Conservation (phyloP, 2,797 vertebrate genomes). For the Parambassis ranga region DNA sequence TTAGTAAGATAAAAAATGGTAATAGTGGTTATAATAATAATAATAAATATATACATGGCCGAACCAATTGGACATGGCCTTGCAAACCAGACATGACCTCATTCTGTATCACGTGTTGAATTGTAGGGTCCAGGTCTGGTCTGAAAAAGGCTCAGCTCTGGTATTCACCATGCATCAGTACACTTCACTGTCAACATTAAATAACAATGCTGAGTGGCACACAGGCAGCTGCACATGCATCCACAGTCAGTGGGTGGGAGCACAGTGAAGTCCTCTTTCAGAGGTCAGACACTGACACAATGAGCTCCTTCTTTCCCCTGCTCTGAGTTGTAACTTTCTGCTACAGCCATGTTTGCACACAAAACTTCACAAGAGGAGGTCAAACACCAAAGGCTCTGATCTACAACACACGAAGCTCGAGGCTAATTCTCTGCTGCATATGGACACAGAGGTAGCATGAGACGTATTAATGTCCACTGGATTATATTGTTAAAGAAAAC, state of each 20-base stretch:
- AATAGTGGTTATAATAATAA: neutral
- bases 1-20: no score
- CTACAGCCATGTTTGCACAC: slow-evolving; percentile 57
- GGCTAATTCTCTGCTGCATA: neutral
- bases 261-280: slow-evolving; percentile 39
- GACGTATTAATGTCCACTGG: neutral
- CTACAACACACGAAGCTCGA: slow-evolving; percentile 29
- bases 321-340: slow-evolving; percentile 44
- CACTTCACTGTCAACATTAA: neutral
- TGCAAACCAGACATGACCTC: slow-evolving; percentile 54
- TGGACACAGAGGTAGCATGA: neutral
- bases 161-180: neutral
- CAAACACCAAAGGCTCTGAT: slow-evolving; percentile 48
- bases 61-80: slow-evolving; percentile 10
- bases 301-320: slow-evolving; percentile 61
- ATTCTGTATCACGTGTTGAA: slow-evolving; percentile 23
- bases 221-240: neutral
- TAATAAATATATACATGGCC: slow-evolving; percentile 9
- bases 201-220: neutral
- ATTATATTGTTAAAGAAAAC: neutral
- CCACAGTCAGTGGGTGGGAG: slow-evolving; percentile 22
- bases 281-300: slow-evolving; percentile 58
- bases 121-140: slow-evolving; percentile 2
- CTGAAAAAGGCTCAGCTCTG: neutral
- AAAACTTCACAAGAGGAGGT: slow-evolving; percentile 64